Conservation (phyloP, 2,797 vertebrate species). For the Anisognathus igniventris region DNA sequence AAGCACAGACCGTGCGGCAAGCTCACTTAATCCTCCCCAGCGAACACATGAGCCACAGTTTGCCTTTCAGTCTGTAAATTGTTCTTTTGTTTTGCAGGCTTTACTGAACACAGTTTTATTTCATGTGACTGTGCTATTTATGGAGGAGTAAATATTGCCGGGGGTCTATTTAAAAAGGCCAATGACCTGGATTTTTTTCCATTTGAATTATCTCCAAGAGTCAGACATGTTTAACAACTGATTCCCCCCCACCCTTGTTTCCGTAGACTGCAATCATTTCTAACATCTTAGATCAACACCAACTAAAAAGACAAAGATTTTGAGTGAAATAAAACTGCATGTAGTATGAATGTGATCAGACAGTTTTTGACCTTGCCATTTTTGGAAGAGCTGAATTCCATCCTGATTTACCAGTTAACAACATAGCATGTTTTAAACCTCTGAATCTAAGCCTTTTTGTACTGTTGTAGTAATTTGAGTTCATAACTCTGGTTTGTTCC, state of each 20-base stretch:
- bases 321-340: background rate
- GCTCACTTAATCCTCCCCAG: conserved; percentile 4
- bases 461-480: background rate
- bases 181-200: conserved; percentile 77
- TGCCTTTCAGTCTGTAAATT: conserved; percentile 61
- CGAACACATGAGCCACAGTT: conserved; percentile 48
- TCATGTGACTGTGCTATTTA: conserved; percentile 81
- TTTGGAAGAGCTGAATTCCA: background rate
- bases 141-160: conserved; percentile 78
- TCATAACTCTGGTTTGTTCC: background rate
- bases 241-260: background rate
- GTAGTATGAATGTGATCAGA: background rate
- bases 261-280: background rate
- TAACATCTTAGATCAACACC: conserved; percentile 2
- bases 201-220: conserved; percentile 73
- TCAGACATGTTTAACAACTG: conserved; percentile 49
- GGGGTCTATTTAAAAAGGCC: conserved; percentile 78
- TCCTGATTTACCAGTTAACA: background rate
- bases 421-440: background rate
- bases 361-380: background rate
- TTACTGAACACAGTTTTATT: conserved; percentile 73
- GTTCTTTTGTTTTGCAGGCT: conserved; percentile 76
- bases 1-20: background rate
- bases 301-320: background rate
- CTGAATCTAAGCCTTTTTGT: background rate